Evolutionary conservation across 2,888 invertebrate species (phyloP).

Genomic region (Nezara viridula): DNA sequence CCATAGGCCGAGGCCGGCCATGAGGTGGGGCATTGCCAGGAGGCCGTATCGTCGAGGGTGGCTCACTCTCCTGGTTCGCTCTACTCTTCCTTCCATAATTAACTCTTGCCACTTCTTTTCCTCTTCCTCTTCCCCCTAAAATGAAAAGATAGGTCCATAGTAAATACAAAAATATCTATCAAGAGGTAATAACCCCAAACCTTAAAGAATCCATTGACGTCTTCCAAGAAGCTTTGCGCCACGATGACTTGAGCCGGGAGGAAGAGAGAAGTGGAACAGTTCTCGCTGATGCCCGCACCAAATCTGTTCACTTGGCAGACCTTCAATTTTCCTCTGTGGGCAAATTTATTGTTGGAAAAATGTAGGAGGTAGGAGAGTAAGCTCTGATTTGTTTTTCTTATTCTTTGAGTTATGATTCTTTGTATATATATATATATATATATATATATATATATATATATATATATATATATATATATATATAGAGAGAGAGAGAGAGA

Average conservation of each 20-base stretch:
- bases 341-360: not conserved
- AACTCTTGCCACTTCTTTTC: constrained; percentile 28
- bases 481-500: no score
- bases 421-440: no score
- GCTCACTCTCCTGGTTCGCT: constrained; percentile 25
- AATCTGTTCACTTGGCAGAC: constrained; percentile 69
- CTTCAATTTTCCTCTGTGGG: constrained; percentile 7
- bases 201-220: constrained; percentile 2
- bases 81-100: not conserved
- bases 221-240: not conserved
- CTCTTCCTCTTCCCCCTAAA: not conserved
- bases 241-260: constrained; percentile 67
- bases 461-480: no score
- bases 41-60: constrained; percentile 71
- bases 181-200: not conserved
- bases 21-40: constrained; percentile 70
- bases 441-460: no score
- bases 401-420: no score
- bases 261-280: constrained; percentile 70
- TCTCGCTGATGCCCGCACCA: constrained; percentile 71
- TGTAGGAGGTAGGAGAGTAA: no score
- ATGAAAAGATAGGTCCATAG: not conserved
- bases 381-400: no score
- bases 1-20: constrained; percentile 72
- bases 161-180: not conserved